phyloP scores from a whole-genome alignment of 1,140 invertebrate species.

The Aplysia californica region DNA sequence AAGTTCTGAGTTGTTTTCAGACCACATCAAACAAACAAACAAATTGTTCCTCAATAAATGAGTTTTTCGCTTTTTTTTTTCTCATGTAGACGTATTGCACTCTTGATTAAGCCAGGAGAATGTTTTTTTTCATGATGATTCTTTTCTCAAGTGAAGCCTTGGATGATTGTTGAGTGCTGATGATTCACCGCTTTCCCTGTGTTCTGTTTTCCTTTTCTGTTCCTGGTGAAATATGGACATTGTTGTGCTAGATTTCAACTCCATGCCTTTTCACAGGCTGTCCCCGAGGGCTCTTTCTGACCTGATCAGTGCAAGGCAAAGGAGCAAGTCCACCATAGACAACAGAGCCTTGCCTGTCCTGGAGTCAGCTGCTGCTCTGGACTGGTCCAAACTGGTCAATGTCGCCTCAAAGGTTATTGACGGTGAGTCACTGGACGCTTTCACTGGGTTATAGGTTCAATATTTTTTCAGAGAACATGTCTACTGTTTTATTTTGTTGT shows the following conservation, averaged over 20 bases:
- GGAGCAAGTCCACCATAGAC: conserved; percentile 30
- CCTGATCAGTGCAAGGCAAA: conserved; percentile 35
- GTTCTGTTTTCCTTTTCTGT: no score
- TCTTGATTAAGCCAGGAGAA: background rate
- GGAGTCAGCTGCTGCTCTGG: conserved; percentile 70
- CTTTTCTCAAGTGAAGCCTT: no score
- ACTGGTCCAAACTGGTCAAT: conserved; percentile 83
- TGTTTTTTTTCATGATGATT: no score
- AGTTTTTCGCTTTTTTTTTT: background rate
- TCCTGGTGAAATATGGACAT: no score
- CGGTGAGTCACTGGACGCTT: conserved; percentile 42
- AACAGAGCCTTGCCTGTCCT: conserved; percentile 54
- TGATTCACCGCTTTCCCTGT: background rate
- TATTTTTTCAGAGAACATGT: background rate
- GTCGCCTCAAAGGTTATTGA: conserved; percentile 81
- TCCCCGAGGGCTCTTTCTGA: conserved; percentile 60
- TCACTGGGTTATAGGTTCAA: background rate
- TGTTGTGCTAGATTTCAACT: no score
- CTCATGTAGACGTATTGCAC: background rate
- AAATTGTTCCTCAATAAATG: no score
- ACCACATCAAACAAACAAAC: no score
- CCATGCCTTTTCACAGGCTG: conserved; percentile 44
- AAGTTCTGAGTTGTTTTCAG: no score
- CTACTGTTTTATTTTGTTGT: background rate
- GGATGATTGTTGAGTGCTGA: background rate